Evolutionary conservation across 2,888 invertebrate species (phyloP).

Genomic region (Marasmarcha lunaedactyla): DNA sequence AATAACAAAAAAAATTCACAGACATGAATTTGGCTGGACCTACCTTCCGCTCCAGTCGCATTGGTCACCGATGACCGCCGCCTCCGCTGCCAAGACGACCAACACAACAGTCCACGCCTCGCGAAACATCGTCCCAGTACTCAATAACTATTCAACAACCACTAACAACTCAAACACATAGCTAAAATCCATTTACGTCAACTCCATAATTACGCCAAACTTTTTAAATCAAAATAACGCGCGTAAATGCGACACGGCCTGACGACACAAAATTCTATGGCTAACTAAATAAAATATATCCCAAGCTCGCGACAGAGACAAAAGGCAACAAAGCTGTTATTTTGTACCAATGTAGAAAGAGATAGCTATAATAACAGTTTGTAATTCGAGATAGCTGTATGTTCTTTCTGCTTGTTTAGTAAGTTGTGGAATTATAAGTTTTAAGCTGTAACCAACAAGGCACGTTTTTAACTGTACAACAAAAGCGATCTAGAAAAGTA

Average conservation of each 20-base stretch:
- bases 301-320: constrained; percentile 20
- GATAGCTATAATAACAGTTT: constrained; percentile 27
- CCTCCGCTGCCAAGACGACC: constrained; percentile 52
- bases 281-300: constrained; percentile 24
- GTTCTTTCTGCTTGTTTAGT: neutral
- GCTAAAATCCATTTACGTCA: constrained; percentile 9
- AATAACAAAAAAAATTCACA: no score
- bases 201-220: constrained; percentile 20
- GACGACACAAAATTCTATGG: constrained; percentile 22
- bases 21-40: no score
- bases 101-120: constrained; percentile 53
- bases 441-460: no score
- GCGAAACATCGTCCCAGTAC: constrained; percentile 30
- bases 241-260: constrained; percentile 20
- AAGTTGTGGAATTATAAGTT: no score
- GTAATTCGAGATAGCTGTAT: constrained; percentile 5
- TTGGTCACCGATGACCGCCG: constrained; percentile 74
- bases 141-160: constrained; percentile 20
- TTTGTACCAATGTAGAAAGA: constrained; percentile 24
- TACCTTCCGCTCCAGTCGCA: constrained; percentile 80
- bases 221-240: constrained; percentile 27
- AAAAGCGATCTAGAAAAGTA: no score
- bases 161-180: constrained; percentile 31
- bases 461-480: no score
- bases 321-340: constrained; percentile 11